phyloP scores from a whole-genome alignment of 2,113 vertebrate species.

The Trinectes maculatus region DNA sequence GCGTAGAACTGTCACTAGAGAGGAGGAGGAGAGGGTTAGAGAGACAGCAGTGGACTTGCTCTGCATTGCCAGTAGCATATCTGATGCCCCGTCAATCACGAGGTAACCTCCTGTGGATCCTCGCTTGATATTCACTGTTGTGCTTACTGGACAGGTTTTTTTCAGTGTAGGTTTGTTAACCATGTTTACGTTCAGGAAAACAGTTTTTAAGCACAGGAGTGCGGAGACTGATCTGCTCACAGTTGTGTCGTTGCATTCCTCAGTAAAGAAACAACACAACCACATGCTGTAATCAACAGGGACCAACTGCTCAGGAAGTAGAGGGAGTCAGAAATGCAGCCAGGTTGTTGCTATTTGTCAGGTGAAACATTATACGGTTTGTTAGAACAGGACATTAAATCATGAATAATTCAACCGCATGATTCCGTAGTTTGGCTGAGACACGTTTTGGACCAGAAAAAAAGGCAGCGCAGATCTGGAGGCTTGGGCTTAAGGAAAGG shows the following conservation, averaged over 20 bases:
- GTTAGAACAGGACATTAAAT: constrained; percentile 32
- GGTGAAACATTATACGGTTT: no score
- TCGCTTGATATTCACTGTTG: constrained; percentile 24
- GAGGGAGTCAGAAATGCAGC: no score
- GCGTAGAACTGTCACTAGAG: constrained; percentile 40
- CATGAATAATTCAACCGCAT: constrained; percentile 43
- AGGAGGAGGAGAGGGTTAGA: constrained; percentile 29
- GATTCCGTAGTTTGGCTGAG: constrained; percentile 34
- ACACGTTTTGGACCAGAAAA: constrained; percentile 41
- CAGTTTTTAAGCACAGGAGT: no score
- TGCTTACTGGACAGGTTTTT: background rate
- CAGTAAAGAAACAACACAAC: no score
- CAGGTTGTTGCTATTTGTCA: no score
- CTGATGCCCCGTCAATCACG: constrained; percentile 63
- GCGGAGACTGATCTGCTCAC: no score
- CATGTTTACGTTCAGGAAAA: background rate
- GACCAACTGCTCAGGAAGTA: no score
- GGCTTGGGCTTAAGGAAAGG: background rate
- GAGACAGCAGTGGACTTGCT: constrained; percentile 57
- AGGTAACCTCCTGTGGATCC: constrained; percentile 27
- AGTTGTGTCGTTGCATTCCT: no score
- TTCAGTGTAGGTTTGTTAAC: background rate
- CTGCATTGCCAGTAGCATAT: constrained; percentile 42
- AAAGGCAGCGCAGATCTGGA: background rate
- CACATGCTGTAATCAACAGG: no score